A percentile compares a stretch with the other conserved stretches of the same genome.
These are phyloP conservation scores for Lithosia quadra DNA, from an alignment of 2,888 invertebrate genomes.

Conservation along the genomic window DNA sequence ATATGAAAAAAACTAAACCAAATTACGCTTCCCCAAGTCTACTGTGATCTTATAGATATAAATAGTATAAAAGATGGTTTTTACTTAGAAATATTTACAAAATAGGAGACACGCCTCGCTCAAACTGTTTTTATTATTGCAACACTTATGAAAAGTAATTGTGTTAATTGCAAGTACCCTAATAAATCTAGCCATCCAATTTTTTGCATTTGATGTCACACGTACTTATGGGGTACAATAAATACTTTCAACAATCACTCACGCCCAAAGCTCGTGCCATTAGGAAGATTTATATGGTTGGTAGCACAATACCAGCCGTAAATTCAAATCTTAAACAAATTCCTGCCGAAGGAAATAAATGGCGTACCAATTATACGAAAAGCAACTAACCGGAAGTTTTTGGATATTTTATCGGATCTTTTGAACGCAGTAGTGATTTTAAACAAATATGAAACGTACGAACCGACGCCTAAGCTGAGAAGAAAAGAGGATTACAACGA, in stretches of 20 bases:
- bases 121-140: slow-evolving; percentile 35
- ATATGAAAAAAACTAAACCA: slow-evolving; percentile 39
- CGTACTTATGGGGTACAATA: slow-evolving; percentile 69
- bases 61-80: background rate
- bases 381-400: slow-evolving; percentile 82
- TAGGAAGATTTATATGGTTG: slow-evolving; percentile 77
- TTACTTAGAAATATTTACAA: slow-evolving; percentile 34
- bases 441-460: slow-evolving; percentile 80
- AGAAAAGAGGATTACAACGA: slow-evolving; percentile 82
- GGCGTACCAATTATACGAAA: slow-evolving; percentile 79
- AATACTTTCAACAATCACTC: slow-evolving; percentile 69
- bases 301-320: slow-evolving; percentile 72
- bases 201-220: slow-evolving; percentile 50
- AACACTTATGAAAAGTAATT: slow-evolving; percentile 31
- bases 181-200: slow-evolving; percentile 57
- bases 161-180: slow-evolving; percentile 54
- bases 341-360: slow-evolving; percentile 80
- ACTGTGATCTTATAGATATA: too few relatives aligned
- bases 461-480: slow-evolving; percentile 72
- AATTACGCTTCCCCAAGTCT: slow-evolving; percentile 11
- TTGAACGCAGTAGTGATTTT: slow-evolving; percentile 74
- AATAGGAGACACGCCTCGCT: slow-evolving; percentile 21
- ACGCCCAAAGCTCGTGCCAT: slow-evolving; percentile 78
- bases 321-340: slow-evolving; percentile 75
- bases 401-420: slow-evolving; percentile 77